Percentiles rank a stretch among this genome's conserved stretches.
phyloP scores from a whole-genome alignment of 2,888 invertebrate genomes.

The Agriopis marginaria region DNA sequence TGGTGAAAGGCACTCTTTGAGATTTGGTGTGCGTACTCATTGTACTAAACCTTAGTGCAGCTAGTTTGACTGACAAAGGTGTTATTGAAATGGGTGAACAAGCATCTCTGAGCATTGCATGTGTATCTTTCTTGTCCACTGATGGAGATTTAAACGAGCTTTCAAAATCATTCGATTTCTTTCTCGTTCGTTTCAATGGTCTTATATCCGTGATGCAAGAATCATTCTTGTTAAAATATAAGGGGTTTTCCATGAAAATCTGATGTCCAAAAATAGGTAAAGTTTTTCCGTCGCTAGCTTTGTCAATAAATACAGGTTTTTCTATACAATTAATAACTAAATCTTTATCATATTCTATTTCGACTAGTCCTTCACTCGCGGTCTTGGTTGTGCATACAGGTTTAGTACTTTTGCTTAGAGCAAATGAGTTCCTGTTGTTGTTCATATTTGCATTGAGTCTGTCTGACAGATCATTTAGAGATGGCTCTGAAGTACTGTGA shows the following conservation, averaged over 20 bases:
- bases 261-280: conserved; percentile 82
- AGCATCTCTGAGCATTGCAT: conserved; percentile 75
- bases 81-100: conserved; percentile 85
- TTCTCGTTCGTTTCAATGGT: conserved; percentile 76
- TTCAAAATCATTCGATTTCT: conserved; percentile 80
- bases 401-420: conserved; percentile 56
- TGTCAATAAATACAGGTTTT: conserved; percentile 65
- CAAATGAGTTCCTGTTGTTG: conserved; percentile 67
- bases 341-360: conserved; percentile 85
- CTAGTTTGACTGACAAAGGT: conserved; percentile 87
- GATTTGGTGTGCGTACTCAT: conserved; percentile 76
- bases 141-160: conserved; percentile 80
- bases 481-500: conserved; percentile 78
- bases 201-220: conserved; percentile 67
- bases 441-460: conserved; percentile 66
- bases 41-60: conserved; percentile 86
- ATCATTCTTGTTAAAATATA: conserved; percentile 81
- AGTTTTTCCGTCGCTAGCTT: conserved; percentile 71
- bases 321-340: conserved; percentile 77
- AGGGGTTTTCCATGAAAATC: conserved; percentile 79
- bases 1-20: conserved; percentile 63
- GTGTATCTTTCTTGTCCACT: conserved; percentile 76
- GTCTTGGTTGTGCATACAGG: conserved; percentile 76
- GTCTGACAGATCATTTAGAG: conserved; percentile 73
- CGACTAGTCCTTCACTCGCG: conserved; percentile 81